A percentile compares a stretch with the other conserved stretches of the same genome.
Conservation (phyloP, 2,797 vertebrate genomes). For the Hippopotamyrus pictus region DNA sequence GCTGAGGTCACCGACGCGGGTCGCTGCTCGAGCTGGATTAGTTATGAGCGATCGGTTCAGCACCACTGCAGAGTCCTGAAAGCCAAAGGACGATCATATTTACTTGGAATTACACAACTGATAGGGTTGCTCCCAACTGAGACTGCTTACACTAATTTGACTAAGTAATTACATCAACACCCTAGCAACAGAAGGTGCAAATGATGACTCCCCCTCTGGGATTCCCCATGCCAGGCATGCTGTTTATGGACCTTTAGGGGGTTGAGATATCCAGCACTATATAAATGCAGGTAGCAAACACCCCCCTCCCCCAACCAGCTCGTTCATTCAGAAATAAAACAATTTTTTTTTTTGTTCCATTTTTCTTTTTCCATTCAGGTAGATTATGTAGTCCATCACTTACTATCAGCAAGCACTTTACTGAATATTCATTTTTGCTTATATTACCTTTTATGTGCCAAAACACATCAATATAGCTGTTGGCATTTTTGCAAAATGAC, state of each 20-base stretch:
- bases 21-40: not conserved
- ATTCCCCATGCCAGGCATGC: not conserved
- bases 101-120: not conserved
- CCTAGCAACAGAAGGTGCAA: not conserved
- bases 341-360: not conserved
- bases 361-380: not conserved
- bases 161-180: not conserved
- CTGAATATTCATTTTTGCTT: not conserved
- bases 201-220: not conserved
- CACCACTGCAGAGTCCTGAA: not conserved
- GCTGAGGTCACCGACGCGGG: not conserved
- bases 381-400: not conserved
- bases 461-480: not conserved
- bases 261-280: not conserved
- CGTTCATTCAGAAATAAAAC: not conserved
- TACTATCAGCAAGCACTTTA: not conserved
- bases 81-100: not conserved
- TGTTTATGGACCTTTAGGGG: not conserved
- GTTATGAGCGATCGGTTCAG: not conserved
- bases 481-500: not conserved
- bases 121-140: not conserved
- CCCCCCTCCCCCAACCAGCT: not conserved
- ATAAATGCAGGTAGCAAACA: not conserved
- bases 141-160: not conserved
- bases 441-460: not conserved